Percentiles rank a stretch among this genome's conserved stretches.
phyloP scores from a whole-genome alignment of 2,113 vertebrate genomes.

The Nothocercus nigrocapillus region DNA sequence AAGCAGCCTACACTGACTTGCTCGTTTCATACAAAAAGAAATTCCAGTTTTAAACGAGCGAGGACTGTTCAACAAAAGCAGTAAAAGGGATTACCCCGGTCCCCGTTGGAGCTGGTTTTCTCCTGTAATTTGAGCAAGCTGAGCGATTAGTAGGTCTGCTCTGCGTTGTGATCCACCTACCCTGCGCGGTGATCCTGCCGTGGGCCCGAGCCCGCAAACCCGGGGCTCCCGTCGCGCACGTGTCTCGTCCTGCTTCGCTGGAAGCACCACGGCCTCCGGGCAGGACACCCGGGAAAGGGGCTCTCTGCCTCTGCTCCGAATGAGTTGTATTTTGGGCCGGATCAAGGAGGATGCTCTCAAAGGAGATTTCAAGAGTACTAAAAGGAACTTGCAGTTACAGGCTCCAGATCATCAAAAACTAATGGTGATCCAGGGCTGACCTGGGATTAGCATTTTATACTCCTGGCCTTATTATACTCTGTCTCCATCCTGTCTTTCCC shows the following conservation, averaged over 20 bases:
- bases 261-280: not conserved
- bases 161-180: not conserved
- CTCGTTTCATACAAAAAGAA: not conserved
- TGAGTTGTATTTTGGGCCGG: not conserved
- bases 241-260: fast-evolving
- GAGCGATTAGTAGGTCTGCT: not conserved
- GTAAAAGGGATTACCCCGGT: not conserved
- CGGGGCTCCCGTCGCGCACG: not conserved
- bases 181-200: not conserved
- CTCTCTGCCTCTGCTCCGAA: not conserved
- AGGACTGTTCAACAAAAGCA: conserved; percentile 8
- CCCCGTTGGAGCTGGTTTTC: not conserved
- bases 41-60: not conserved
- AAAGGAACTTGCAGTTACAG: not conserved
- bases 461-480: not conserved
- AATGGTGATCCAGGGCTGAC: not conserved
- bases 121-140: not conserved
- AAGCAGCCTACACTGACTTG: not conserved
- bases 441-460: not conserved
- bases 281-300: not conserved
- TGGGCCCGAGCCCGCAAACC: fast-evolving
- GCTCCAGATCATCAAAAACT: not conserved
- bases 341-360: not conserved
- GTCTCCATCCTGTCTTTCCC: not conserved
- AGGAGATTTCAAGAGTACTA: not conserved